phyloP scores from a whole-genome alignment of 2,113 vertebrate genomes.

The Fulmarus glacialis region DNA sequence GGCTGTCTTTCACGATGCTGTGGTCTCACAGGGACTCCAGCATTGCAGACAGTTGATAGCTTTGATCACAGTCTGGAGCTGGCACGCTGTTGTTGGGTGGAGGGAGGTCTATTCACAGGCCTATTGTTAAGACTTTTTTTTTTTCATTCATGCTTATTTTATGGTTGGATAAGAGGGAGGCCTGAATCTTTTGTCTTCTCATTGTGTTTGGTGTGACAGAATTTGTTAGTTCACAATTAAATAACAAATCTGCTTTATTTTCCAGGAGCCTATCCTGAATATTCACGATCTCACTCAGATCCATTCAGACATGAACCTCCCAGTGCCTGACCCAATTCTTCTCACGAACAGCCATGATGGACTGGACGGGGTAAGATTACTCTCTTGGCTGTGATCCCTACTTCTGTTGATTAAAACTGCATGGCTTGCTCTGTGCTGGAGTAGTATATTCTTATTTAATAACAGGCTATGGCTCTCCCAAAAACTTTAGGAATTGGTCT shows the following conservation, averaged over 20 bases:
- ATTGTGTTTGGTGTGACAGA: neutral
- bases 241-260: neutral
- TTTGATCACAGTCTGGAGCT: neutral
- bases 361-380: slow-evolving; percentile 87
- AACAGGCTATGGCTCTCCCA: neutral
- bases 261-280: slow-evolving; percentile 93
- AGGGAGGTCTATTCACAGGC: neutral
- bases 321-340: slow-evolving; percentile 96
- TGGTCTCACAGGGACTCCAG: neutral
- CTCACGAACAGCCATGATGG: slow-evolving; percentile 94
- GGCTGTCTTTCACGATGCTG: neutral
- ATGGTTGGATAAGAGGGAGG: neutral
- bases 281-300: slow-evolving; percentile 95
- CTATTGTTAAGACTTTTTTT: neutral
- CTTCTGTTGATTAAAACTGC: neutral
- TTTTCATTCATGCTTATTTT: neutral
- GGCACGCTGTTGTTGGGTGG: neutral
- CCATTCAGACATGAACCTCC: slow-evolving; percentile 96
- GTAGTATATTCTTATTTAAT: neutral
- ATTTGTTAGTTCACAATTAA: neutral
- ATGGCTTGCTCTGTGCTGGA: neutral
- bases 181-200: neutral
- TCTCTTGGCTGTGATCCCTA: neutral
- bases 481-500: neutral
- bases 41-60: neutral